Evolutionary conservation across 2,888 invertebrate genomes (phyloP).

Genomic region (Mythimna albipuncta): DNA sequence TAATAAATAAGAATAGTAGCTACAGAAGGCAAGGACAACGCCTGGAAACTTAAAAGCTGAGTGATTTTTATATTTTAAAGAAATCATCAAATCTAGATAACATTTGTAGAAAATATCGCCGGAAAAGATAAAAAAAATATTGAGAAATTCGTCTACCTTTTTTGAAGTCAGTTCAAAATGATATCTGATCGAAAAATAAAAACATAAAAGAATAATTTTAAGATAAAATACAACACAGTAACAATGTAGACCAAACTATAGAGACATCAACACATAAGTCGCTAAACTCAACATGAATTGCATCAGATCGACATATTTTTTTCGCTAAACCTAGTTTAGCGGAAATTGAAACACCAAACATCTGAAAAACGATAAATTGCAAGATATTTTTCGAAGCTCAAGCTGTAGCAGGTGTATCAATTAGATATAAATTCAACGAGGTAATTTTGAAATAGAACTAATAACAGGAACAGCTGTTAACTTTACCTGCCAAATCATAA

Average conservation of each 20-base stretch:
- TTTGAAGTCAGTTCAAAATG: slow-evolving; percentile 45
- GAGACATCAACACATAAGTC: neutral
- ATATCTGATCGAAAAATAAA: slow-evolving; percentile 30
- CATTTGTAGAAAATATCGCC: too few relatives aligned
- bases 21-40: too few relatives aligned
- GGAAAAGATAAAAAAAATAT: slow-evolving; percentile 16
- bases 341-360: neutral
- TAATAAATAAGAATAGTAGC: too few relatives aligned
- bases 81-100: too few relatives aligned
- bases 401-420: neutral
- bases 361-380: neutral
- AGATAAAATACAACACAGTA: neutral
- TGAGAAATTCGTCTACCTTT: too few relatives aligned
- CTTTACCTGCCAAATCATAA: neutral
- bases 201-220: neutral
- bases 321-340: too few relatives aligned
- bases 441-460: neutral
- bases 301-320: neutral
- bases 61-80: too few relatives aligned
- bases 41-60: too few relatives aligned
- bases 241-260: neutral
- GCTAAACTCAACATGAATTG: neutral
- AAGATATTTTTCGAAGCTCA: neutral
- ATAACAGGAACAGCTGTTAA: neutral
- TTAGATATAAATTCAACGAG: neutral